These are phyloP conservation scores for Pachypanchax playfairii DNA, from an alignment of 2,113 vertebrate genomes.

Conservation along the genomic window DNA sequence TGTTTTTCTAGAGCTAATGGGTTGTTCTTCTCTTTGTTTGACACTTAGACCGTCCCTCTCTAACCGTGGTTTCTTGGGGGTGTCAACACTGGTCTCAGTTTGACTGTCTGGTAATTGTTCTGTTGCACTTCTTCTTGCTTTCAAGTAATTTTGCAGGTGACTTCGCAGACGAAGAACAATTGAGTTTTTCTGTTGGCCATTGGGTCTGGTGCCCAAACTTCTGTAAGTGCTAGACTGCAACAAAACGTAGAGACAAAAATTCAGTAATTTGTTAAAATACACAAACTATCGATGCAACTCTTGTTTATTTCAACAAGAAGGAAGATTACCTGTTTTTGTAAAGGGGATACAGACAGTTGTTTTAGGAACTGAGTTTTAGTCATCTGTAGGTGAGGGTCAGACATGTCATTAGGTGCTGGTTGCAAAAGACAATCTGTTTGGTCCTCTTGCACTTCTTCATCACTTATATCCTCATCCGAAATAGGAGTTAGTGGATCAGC, in stretches of 20 bases:
- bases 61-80: conserved; percentile 12
- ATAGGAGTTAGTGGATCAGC: not conserved
- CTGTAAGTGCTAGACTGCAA: conserved; percentile 26
- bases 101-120: not conserved
- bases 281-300: not conserved
- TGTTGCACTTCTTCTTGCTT: conserved; percentile 9
- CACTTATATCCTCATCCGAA: not conserved
- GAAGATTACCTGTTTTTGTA: conserved; percentile 39
- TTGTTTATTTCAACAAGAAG: not conserved
- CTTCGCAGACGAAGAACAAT: conserved; percentile 36
- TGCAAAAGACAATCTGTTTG: not conserved
- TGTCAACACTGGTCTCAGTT: not conserved
- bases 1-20: not conserved
- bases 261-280: not conserved
- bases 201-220: conserved; percentile 4
- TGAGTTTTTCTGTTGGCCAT: conserved; percentile 4
- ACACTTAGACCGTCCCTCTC: not conserved
- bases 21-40: not conserved
- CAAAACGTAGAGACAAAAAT: not conserved
- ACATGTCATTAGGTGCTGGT: conserved; percentile 19
- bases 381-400: conserved; percentile 35
- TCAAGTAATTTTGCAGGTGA: conserved; percentile 33
- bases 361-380: conserved; percentile 57
- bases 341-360: conserved; percentile 45
- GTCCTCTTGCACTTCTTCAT: conserved; percentile 9